phyloP scores from a whole-genome alignment of 2,797 vertebrate genomes.

The Oreochromis grahami region DNA sequence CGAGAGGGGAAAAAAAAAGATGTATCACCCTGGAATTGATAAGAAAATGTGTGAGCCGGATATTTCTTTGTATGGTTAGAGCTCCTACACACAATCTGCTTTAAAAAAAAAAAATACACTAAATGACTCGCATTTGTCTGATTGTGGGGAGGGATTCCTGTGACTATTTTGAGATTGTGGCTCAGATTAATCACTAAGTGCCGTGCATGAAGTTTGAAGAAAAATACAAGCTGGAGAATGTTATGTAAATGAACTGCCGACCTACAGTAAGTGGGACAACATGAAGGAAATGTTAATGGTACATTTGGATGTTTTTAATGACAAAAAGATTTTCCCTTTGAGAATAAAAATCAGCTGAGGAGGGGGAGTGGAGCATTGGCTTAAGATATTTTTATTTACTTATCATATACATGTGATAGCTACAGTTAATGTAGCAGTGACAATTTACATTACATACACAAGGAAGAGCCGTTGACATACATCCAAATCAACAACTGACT shows the following conservation, averaged over 20 bases:
- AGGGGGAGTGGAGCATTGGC: background rate
- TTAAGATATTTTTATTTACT: background rate
- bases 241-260: conserved; percentile 8
- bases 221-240: background rate
- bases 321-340: background rate
- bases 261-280: background rate
- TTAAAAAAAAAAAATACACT: conserved; percentile 8
- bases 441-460: background rate
- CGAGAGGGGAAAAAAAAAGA: conserved; percentile 13
- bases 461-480: background rate
- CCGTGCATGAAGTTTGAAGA: background rate
- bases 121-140: conserved; percentile 23
- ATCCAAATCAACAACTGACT: background rate
- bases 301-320: background rate
- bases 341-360: background rate
- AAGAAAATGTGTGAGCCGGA: conserved; percentile 43
- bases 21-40: conserved; percentile 19
- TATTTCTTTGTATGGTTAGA: conserved; percentile 49
- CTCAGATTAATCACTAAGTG: conserved; percentile 19
- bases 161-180: conserved; percentile 29
- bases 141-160: conserved; percentile 56
- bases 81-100: conserved; percentile 62
- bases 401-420: background rate
- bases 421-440: background rate
- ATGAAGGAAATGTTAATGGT: background rate